Evolutionary conservation across 2,113 vertebrate genomes (phyloP).

Genomic region (Butorides virescens): DNA sequence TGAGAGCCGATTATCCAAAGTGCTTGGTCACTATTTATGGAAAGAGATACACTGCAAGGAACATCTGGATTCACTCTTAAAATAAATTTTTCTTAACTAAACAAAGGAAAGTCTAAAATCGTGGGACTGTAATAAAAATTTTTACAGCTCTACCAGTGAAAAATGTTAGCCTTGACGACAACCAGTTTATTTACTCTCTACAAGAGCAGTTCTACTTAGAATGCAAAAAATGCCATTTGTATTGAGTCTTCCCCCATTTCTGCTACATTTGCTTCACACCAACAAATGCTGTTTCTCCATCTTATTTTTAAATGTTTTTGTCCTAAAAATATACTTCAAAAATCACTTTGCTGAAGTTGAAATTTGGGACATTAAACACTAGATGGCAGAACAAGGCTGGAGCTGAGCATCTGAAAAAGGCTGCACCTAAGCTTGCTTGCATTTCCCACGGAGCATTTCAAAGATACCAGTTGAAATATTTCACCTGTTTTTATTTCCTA

Average conservation of each 20-base stretch:
- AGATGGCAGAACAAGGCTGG: slow-evolving; percentile 71
- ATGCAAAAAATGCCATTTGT: neutral
- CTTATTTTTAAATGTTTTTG: neutral
- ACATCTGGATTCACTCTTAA: neutral
- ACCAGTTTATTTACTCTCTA: neutral
- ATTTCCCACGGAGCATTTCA: neutral
- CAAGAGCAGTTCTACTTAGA: neutral
- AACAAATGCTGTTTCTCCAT: neutral
- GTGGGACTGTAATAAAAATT: neutral
- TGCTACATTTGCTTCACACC: neutral
- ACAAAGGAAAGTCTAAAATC: neutral
- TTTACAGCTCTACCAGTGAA: neutral
- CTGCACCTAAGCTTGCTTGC: fast-evolving
- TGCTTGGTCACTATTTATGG: neutral
- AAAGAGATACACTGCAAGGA: neutral
- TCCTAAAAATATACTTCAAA: fast-evolving
- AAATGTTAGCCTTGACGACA: neutral
- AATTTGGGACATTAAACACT: neutral
- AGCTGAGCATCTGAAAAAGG: neutral
- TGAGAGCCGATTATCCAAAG: neutral
- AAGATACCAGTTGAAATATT: neutral
- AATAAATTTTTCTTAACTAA: neutral
- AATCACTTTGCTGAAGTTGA: neutral
- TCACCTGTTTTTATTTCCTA: neutral
- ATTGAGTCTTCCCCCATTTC: neutral